Base-by-base conservation (phyloP, 2,888 invertebrate genomes). In the Melanophora roralis region DNA sequence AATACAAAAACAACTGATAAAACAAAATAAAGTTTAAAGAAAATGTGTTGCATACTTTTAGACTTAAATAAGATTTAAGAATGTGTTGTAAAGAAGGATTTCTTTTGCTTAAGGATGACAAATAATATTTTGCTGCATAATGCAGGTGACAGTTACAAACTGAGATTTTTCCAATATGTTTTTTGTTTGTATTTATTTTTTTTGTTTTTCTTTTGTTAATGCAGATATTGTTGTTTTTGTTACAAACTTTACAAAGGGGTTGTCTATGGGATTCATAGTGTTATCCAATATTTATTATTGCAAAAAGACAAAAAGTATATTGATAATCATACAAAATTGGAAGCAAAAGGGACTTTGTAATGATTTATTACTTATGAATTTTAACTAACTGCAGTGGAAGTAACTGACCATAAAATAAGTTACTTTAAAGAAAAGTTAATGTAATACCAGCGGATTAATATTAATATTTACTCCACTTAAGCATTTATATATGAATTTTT, bases 1-100 rank as follows among this genome's bases (percentile, higher is more conserved):
- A 45, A 72, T 62, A 21, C 27, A 27, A 23, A 11, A 19, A 9
- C 43, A 6, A 67, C n/a, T n/a, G n/a, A n/a, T n/a, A 19, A 19
- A 62, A 67, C 23, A 51, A 45, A 36, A 32, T n/a, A 23, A 34
- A 49, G 12, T 14, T 14, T 32, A 55, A 34, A 64, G 19, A 40
- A 81, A 81, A 78, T 62, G 67, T 75, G 67, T 72, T 78, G 81
- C 81, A 81, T 78, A 78, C 81, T 81, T 78, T 78, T 78, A 74
- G 78, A 75, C 74, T 76, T 76, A 76, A 76, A 80, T 80, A 68
- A 62, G 76, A 73, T 80, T 80, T 72, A 76, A 36, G 6, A 76
- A 45, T 76, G 75, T 59, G 60, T 65, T 71, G 75, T 60, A 68
- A 62, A 19, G 40, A 71, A 3, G 6, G 6, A 27, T 27, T 6